These are phyloP conservation scores for Echeneis naucrates DNA, from an alignment of 2,797 vertebrate genomes.

Conservation along the genomic window DNA sequence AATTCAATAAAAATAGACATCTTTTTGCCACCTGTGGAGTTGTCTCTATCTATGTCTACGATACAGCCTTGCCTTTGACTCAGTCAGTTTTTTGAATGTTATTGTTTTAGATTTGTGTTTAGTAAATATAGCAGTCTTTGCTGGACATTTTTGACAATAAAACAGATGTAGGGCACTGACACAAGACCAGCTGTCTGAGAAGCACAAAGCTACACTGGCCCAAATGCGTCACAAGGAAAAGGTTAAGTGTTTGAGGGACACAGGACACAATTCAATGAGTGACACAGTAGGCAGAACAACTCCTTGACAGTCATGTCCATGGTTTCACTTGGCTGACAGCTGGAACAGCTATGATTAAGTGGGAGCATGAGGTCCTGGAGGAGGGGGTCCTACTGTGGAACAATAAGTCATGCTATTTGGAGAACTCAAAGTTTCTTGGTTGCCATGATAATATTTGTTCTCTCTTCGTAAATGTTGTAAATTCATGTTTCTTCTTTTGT, in stretches of 20 bases:
- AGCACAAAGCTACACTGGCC: not conserved
- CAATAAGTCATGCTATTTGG: constrained; percentile 12
- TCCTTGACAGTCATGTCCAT: constrained; percentile 12
- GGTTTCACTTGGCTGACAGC: not conserved
- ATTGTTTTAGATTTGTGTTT: not conserved
- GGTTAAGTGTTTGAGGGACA: not conserved
- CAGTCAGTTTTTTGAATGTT: not conserved
- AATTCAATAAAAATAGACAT: too few species aligned
- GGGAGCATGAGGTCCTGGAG: too few species aligned
- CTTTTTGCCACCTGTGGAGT: too few species aligned
- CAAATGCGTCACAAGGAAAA: constrained; percentile 9
- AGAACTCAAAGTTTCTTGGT: not conserved
- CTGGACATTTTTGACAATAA: not conserved
- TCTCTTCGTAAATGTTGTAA: not conserved
- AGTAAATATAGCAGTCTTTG: not conserved
- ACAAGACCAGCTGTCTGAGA: not conserved
- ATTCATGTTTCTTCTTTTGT: constrained; percentile 4
- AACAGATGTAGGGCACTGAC: not conserved
- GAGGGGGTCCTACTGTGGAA: not conserved
- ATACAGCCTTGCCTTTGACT: too few species aligned
- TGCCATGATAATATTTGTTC: not conserved
- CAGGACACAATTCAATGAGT: too few species aligned
- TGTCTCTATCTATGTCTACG: too few species aligned
- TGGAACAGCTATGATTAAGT: too few species aligned
- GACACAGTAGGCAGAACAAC: too few species aligned